Evolutionary conservation across 2,797 vertebrate species (phyloP), one percentile per base, ranked within the genome.

Genomic region (Acanthiza pusilla): DNA sequence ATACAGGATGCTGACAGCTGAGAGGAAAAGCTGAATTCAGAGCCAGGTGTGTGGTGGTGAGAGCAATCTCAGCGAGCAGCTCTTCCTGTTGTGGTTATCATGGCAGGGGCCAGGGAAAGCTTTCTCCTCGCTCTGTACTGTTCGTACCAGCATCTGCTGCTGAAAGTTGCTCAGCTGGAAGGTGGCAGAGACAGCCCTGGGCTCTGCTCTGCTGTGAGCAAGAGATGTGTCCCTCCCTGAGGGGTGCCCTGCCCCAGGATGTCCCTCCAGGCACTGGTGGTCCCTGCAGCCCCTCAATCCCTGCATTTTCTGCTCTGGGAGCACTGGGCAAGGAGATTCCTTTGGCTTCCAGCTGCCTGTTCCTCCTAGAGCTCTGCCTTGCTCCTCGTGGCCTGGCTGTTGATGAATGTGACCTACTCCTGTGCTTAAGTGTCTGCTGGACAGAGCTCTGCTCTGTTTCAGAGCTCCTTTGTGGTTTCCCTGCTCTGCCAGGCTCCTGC

Each of bases 21-120:
- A 72, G 60, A 79, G 67, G 76, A 71, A 65, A 60, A 85, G 29
- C 36, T 53, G 43, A 76, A 50, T 82, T 86, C 27, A 11, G 91
- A 71, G 88, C 55, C 89, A 91, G 94, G 48, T 79, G 89, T 79
- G 12, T 34, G 27, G 27, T 72, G 81, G 58, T 72, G 83, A 90
- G 83, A 91, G 80, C 89, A 79, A 93, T 95, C 93, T 93, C 91
- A 82, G 94, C 13, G 0, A 95, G 29, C 96, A 94, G 88, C 30
- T 87, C 89, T 97, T 97, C 94, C 96, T 97, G 93, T 92, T 96
- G 96, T 94, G 96, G 96, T 97, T 95, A 77, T 74, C 53, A 86
- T 71, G 80, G 75, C 3, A 51, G 79, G 66, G 91, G 85, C 67
- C 91, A 91, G 96, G 53, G 87, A 96, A 76, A 95, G 91, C 91